A percentile compares a stretch with the other conserved stretches of the same genome.
phyloP scores from a whole-genome alignment of 1,140 invertebrate species.

The Drosophila ananassae region DNA sequence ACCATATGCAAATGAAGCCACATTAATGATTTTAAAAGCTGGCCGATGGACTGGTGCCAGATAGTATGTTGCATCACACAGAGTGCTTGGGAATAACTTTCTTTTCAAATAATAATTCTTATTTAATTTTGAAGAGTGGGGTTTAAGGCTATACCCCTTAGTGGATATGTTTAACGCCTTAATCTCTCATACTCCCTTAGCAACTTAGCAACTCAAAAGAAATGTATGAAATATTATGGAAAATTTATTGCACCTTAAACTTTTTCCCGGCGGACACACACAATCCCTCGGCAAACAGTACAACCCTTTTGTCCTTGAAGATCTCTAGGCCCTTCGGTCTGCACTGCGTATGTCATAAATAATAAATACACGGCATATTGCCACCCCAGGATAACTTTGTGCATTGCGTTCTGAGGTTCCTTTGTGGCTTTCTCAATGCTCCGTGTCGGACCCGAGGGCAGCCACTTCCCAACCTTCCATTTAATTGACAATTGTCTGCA shows the following conservation, averaged over 20 bases:
- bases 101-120: background rate
- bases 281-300: conserved; percentile 30
- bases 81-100: conserved; percentile 6
- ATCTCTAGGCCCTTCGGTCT: background rate
- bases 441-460: conserved; percentile 10
- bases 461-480: conserved; percentile 29
- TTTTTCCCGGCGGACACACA: conserved; percentile 23
- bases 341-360: conserved; percentile 71
- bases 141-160: background rate
- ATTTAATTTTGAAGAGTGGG: too few species aligned
- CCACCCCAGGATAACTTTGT: conserved; percentile 48
- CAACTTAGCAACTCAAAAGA: background rate
- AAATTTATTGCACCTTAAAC: conserved; percentile 34
- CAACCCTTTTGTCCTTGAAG: background rate
- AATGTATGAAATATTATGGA: background rate
- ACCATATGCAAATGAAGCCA: conserved; percentile 72
- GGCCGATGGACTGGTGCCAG: conserved; percentile 18
- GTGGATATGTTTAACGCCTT: conserved; percentile 6
- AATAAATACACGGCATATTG: conserved; percentile 66
- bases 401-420: conserved; percentile 40
- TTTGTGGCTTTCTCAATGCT: conserved; percentile 24
- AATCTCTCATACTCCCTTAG: conserved; percentile 1
- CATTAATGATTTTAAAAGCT: conserved; percentile 65
- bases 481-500: conserved; percentile 76
- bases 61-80: conserved; percentile 1